Evolutionary conservation across 2,113 vertebrate species (phyloP).

Genomic region (Erinaceus europaeus): DNA sequence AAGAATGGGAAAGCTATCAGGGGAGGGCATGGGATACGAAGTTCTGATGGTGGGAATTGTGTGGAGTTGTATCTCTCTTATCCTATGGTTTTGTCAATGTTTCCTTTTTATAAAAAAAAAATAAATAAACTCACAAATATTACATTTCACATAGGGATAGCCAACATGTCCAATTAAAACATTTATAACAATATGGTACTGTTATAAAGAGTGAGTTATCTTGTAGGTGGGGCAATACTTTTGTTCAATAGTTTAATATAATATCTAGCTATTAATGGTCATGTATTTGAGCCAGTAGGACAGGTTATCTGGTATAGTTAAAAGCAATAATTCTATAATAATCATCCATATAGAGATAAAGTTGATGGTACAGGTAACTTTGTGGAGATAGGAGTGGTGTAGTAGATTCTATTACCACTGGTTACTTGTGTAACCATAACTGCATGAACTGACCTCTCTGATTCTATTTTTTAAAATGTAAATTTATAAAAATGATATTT

Average conservation of each 20-base stretch:
- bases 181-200: neutral
- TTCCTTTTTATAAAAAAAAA: no score
- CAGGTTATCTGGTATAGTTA: neutral
- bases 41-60: no score
- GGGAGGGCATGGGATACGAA: no score
- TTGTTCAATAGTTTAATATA: neutral
- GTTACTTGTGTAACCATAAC: neutral
- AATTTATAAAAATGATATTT: neutral
- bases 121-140: neutral
- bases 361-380: neutral
- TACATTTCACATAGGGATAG: neutral
- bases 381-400: neutral
- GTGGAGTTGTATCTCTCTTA: no score
- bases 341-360: neutral
- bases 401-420: neutral
- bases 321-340: neutral
- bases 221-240: neutral
- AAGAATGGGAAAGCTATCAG: no score
- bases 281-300: neutral
- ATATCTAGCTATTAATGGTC: neutral
- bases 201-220: neutral
- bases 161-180: neutral
- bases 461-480: neutral
- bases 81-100: no score
- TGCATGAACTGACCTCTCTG: neutral